These are phyloP conservation scores for Sebastes schlegelii DNA, from an alignment of 2,113 vertebrate genomes.

Conservation along the genomic window DNA sequence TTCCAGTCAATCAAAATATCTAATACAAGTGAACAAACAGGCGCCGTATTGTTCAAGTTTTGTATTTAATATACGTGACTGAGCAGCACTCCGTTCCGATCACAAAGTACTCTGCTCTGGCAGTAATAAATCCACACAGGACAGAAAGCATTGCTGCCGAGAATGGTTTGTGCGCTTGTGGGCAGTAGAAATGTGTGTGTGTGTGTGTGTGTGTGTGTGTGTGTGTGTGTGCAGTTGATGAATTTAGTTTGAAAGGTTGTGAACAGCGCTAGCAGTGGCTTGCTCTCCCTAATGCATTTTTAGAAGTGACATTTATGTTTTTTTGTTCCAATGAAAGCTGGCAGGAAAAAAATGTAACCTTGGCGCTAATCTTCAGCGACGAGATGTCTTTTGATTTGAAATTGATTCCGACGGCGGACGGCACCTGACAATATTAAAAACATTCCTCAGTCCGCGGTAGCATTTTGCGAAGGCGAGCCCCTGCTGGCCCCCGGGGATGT, in stretches of 20 bases:
- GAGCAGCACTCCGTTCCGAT: conserved; percentile 48
- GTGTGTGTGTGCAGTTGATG: conserved; percentile 45
- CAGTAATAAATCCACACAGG: conserved; percentile 61
- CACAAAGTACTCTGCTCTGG: conserved; percentile 45
- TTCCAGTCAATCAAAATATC: conserved; percentile 33
- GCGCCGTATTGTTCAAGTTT: conserved; percentile 19
- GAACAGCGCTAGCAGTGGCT: conserved; percentile 26
- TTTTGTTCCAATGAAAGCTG: conserved; percentile 41
- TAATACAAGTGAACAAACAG: conserved; percentile 18
- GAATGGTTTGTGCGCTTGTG: conserved; percentile 39
- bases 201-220: conserved; percentile 28
- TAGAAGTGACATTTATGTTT: conserved; percentile 57
- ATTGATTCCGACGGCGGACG: conserved; percentile 16
- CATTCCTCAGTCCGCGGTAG: conserved; percentile 26
- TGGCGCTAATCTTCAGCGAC: conserved; percentile 5
- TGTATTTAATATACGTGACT: conserved; percentile 24
- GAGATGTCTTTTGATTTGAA: conserved; percentile 20
- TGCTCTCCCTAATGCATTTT: conserved; percentile 58
- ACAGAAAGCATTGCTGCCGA: conserved; percentile 36
- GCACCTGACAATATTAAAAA: conserved; percentile 41
- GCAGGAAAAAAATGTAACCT: conserved; percentile 24
- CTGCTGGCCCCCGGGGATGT: conserved; percentile 29
- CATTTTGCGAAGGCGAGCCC: conserved; percentile 30
- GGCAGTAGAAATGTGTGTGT: conserved; percentile 22
- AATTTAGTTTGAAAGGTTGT: conserved; percentile 66